Evolutionary conservation across 2,797 vertebrate genomes (phyloP).

Genomic region (Eospalax fontanierii): DNA sequence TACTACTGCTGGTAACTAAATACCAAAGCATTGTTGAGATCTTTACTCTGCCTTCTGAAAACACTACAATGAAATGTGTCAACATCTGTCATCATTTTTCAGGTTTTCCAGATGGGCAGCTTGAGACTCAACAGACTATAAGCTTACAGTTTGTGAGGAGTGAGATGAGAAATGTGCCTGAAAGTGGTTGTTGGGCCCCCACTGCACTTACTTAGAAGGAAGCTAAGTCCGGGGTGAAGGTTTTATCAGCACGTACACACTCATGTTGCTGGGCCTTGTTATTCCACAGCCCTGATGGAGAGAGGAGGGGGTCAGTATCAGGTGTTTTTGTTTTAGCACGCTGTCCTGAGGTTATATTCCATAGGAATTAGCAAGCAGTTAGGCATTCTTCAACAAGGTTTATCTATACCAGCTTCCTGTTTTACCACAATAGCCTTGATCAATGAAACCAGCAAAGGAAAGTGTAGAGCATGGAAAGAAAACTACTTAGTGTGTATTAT

Average conservation of each 20-base stretch:
- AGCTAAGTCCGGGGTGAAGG: slow-evolving; percentile 59
- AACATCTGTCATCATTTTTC: slow-evolving; percentile 80
- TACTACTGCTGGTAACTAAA: slow-evolving; percentile 73
- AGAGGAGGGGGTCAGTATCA: slow-evolving; percentile 77
- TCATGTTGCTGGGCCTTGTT: slow-evolving; percentile 28
- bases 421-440: slow-evolving; percentile 75
- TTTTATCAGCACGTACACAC: slow-evolving; percentile 4
- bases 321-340: slow-evolving; percentile 80
- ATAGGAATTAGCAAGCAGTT: slow-evolving; percentile 84
- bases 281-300: slow-evolving; percentile 77
- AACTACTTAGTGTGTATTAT: slow-evolving; percentile 29
- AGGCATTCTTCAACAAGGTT: slow-evolving; percentile 77
- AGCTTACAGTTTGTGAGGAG: slow-evolving; percentile 1
- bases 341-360: slow-evolving; percentile 81
- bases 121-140: slow-evolving; percentile 66
- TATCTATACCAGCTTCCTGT: slow-evolving; percentile 70
- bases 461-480: rapidly evolving
- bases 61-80: slow-evolving; percentile 77
- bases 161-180: slow-evolving; percentile 38
- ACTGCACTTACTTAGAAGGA: slow-evolving; percentile 62
- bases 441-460: slow-evolving; percentile 41
- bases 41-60: slow-evolving; percentile 80
- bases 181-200: slow-evolving; percentile 32
- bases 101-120: slow-evolving; percentile 78
- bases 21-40: slow-evolving; percentile 68